These are phyloP conservation scores for Zaprionus nigranus DNA, from an alignment of 1,140 invertebrate species.

Conservation along the genomic window DNA sequence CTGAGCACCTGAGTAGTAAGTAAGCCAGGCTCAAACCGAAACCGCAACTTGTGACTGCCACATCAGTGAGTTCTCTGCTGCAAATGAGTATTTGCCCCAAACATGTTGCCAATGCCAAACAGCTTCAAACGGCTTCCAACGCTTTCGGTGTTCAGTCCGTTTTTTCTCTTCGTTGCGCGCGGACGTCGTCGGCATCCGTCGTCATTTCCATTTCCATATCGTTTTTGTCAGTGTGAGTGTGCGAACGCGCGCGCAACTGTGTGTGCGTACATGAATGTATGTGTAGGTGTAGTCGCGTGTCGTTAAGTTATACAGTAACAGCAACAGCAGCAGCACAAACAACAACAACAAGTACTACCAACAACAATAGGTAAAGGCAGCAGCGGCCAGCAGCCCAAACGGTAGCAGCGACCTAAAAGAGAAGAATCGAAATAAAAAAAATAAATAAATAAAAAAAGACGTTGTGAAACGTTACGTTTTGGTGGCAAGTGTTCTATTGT, in stretches of 20 bases:
- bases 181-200: slow-evolving; percentile 38
- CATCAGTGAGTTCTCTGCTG: slow-evolving; percentile 3
- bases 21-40: background rate
- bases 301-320: slow-evolving; percentile 39
- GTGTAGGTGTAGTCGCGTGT: slow-evolving; percentile 55
- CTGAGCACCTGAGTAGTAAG: background rate
- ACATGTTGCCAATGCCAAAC: slow-evolving; percentile 48
- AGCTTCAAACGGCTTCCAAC: slow-evolving; percentile 37
- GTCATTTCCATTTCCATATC: slow-evolving; percentile 44
- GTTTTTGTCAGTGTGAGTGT: slow-evolving; percentile 32
- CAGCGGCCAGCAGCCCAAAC: slow-evolving; percentile 34
- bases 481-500: slow-evolving; percentile 53
- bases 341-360: slow-evolving; percentile 4
- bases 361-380: slow-evolving; percentile 26
- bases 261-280: slow-evolving; percentile 12
- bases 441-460: slow-evolving; percentile 18
- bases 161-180: slow-evolving; percentile 47
- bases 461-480: slow-evolving; percentile 50
- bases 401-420: slow-evolving; percentile 43
- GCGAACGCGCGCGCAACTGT: slow-evolving; percentile 19
- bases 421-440: slow-evolving; percentile 23
- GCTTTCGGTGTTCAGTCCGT: slow-evolving; percentile 42
- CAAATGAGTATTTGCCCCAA: slow-evolving; percentile 25
- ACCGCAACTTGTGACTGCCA: background rate
- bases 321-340: slow-evolving; percentile 17